A percentile compares a stretch with the other conserved stretches of the same genome.
Evolutionary conservation across 2,888 invertebrate genomes (phyloP).

Genomic region (Tillus elongatus): DNA sequence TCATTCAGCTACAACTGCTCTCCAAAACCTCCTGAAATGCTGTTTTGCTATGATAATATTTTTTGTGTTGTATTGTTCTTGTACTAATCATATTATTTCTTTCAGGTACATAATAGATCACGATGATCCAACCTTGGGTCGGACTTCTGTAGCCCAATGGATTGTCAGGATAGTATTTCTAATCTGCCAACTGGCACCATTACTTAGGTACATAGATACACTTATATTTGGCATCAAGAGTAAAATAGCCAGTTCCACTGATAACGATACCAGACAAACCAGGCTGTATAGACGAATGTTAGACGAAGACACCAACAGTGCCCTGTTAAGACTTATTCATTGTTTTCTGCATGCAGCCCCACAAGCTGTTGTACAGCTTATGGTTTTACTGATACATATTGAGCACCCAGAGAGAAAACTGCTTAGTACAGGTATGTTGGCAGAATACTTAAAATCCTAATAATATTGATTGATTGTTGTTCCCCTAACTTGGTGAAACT

Average conservation of each 20-base stretch:
- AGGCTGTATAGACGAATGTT: conserved; percentile 40
- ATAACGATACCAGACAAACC: conserved; percentile 33
- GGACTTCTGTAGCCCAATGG: conserved; percentile 40
- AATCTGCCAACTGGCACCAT: conserved; percentile 43
- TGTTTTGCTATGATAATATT: too few species aligned
- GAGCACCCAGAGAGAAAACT: conserved; percentile 25
- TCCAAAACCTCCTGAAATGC: too few species aligned
- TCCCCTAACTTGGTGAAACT: too few species aligned
- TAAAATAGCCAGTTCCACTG: conserved; percentile 33
- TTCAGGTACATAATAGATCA: conserved; percentile 43
- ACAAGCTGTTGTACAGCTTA: conserved; percentile 41
- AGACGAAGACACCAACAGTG: conserved; percentile 43
- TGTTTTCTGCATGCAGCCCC: conserved; percentile 43
- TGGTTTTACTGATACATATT: conserved; percentile 35
- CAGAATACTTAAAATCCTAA: background rate
- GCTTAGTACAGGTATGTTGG: conserved; percentile 14
- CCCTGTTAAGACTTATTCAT: conserved; percentile 40
- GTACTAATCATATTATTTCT: too few species aligned
- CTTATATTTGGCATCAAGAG: conserved; percentile 40
- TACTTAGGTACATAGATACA: conserved; percentile 43
- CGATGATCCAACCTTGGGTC: conserved; percentile 40
- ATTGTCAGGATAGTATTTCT: conserved; percentile 40
- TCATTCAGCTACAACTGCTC: too few species aligned
- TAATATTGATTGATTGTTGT: too few species aligned
- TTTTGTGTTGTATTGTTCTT: too few species aligned